Base-by-base conservation (phyloP, 1,140 invertebrate genomes). In the Drosophila rufa region DNA sequence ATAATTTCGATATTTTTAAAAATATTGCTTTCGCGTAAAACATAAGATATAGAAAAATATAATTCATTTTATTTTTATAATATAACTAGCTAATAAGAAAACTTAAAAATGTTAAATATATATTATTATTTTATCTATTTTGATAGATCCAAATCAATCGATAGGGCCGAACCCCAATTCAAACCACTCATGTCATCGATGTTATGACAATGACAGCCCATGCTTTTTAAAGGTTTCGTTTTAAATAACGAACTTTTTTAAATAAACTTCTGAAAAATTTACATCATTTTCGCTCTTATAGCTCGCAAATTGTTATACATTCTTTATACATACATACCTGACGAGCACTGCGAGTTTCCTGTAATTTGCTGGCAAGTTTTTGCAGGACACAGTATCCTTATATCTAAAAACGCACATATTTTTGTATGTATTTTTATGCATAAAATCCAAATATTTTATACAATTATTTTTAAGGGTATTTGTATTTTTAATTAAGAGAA, bases 311-410 rank as follows among this genome's bases (percentile, higher is more conserved):
- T 19, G 25, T 27, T 61, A 14, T 36, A 15, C 36, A 19, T 15
- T 30, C 25, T 42, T n/a, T 50, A 51, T 40, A 55, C 42, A 78
- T 90, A 92, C 94, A 94, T 95, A 95, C 95, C 95, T 95, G 95
- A 90, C 48, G 85, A 95, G 92, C 94, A 94, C 92, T 95, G 94
- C 78, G 95, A 95, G 93, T 95, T 95, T 92, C 94, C 95, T 83
- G 95, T 95, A 71, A 95, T 94, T 94, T 95, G 95, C 87, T 94
- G 95, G 93, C 94, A 95, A 90, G 94, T 95, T 94, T 95, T 95
- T 93, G 94, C 95, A 93, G 95, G 94, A 94, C 94, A 95, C 93
- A 95, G 93, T 94, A 95, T 95, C 95, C 95, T 95, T 94, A 95
- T 94, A 93, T 95, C 95, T 95, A 95, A 89, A 55, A 84, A 80